Conservation (phyloP, 2,113 vertebrate species). For the Chinchilla lanigera region DNA sequence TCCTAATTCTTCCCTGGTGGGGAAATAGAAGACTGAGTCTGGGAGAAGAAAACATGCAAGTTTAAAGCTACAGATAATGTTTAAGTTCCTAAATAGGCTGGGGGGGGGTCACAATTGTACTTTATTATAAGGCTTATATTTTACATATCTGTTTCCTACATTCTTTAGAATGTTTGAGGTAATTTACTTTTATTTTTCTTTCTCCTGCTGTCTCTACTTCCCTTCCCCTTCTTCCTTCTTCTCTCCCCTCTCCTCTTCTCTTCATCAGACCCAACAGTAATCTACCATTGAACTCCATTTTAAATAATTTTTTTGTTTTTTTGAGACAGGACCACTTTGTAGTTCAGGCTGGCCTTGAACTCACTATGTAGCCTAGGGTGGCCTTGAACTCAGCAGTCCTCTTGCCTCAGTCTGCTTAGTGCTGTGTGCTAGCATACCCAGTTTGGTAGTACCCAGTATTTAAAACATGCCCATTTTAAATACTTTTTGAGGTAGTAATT, state of each 20-base stretch:
- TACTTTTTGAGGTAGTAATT: neutral
- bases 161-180: conserved; percentile 13
- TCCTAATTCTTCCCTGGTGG: neutral
- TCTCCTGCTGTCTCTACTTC: neutral
- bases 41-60: neutral
- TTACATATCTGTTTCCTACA: neutral
- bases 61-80: neutral
- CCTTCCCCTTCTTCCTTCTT: neutral
- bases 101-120: neutral
- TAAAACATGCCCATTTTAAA: neutral
- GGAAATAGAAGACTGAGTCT: neutral
- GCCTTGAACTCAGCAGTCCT: neutral
- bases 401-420: neutral
- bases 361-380: neutral
- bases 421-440: neutral
- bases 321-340: neutral
- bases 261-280: neutral
- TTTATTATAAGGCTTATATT: neutral
- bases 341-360: neutral
- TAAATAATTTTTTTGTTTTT: too few relatives aligned
- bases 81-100: neutral
- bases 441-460: too few relatives aligned
- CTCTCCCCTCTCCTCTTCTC: neutral
- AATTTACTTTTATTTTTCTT: neutral
- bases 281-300: neutral